phyloP scores from a whole-genome alignment of 1,140 invertebrate genomes.

The Drosophila ambigua region DNA sequence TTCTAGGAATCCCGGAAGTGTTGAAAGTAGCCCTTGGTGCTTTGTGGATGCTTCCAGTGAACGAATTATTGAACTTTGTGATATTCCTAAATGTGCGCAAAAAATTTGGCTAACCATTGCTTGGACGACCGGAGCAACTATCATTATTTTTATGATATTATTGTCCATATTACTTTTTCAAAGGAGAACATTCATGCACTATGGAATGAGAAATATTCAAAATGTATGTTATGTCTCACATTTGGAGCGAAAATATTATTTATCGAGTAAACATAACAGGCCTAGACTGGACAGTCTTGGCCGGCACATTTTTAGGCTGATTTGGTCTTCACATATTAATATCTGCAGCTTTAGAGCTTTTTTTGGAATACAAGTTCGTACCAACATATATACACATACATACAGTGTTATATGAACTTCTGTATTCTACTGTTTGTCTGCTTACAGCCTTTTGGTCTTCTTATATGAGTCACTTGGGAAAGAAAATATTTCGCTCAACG shows the following conservation, averaged over 20 bases:
- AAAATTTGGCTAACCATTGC: slow-evolving; percentile 87
- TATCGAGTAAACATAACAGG: too few relatives aligned
- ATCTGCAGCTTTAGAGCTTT: too few relatives aligned
- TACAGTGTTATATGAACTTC: too few relatives aligned
- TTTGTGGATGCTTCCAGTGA: slow-evolving; percentile 89
- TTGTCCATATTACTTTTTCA: slow-evolving; percentile 85
- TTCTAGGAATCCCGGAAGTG: slow-evolving; percentile 92
- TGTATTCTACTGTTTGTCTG: neutral
- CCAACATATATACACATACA: too few relatives aligned
- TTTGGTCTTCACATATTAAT: too few relatives aligned
- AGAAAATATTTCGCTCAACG: too few relatives aligned
- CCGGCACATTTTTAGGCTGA: too few relatives aligned
- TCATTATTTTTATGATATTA: slow-evolving; percentile 79
- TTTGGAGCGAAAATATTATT: neutral
- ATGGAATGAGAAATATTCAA: slow-evolving; percentile 86
- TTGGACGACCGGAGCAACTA: slow-evolving; percentile 80
- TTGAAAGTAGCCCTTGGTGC: slow-evolving; percentile 95
- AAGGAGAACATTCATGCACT: slow-evolving; percentile 83
- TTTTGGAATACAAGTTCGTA: too few relatives aligned
- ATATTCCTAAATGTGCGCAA: slow-evolving; percentile 92
- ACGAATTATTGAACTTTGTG: slow-evolving; percentile 89
- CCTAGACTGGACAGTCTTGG: too few relatives aligned
- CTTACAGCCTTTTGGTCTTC: too few relatives aligned
- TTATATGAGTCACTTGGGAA: too few relatives aligned
- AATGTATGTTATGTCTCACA: slow-evolving; percentile 81